A percentile compares a stretch with the other conserved stretches of the same genome.
phyloP scores from a whole-genome alignment of 2,113 vertebrate species.

The Herpetotheres cachinnans region DNA sequence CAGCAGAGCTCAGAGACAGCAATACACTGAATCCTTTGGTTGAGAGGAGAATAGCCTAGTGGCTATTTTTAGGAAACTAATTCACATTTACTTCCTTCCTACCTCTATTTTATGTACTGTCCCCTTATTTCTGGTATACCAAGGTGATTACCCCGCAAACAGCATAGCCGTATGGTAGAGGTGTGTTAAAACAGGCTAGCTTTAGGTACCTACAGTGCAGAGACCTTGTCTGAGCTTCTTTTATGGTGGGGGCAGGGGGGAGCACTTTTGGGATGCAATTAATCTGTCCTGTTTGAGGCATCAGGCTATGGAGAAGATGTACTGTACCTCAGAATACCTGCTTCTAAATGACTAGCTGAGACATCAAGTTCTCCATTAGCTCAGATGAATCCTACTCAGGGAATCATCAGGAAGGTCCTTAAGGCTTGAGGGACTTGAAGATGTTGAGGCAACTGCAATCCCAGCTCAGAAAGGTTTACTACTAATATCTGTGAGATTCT shows the following conservation, averaged over 20 bases:
- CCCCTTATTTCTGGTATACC: background rate
- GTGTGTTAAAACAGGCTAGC: background rate
- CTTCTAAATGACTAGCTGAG: background rate
- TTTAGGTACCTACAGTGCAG: background rate
- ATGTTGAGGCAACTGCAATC: background rate
- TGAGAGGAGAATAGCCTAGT: background rate
- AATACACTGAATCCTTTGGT: background rate
- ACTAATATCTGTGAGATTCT: background rate
- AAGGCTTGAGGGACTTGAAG: background rate
- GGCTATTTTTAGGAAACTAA: background rate
- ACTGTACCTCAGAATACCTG: background rate
- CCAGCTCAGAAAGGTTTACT: background rate
- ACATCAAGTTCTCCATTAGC: background rate
- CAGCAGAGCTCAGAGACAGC: background rate
- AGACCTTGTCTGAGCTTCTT: background rate
- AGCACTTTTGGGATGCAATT: background rate
- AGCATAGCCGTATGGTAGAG: background rate
- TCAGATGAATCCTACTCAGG: background rate
- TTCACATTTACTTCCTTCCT: background rate
- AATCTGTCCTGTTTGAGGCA: background rate
- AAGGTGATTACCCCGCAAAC: background rate
- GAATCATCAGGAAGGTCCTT: background rate
- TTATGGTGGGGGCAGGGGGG: background rate
- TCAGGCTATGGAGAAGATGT: background rate
- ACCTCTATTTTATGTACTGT: background rate